Base-by-base conservation (phyloP, 2,797 vertebrate species). In the Lacerta viridis region DNA sequence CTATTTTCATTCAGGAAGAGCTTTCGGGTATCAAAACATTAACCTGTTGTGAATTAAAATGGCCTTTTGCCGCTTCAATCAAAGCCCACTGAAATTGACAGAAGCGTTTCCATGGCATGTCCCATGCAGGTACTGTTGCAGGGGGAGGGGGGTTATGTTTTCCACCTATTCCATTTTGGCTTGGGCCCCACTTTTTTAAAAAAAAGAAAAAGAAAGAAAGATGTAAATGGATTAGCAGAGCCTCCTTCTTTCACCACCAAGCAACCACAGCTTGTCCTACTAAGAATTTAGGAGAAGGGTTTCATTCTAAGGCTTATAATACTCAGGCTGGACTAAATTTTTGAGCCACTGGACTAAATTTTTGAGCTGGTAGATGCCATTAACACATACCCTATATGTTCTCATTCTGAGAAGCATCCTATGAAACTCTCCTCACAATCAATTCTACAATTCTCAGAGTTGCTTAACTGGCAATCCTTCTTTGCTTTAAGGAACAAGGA, bases 1-100 rank as follows among this genome's bases (percentile, higher is more conserved):
- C 80, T 83, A 68, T 88, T 83, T 88, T 55, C 46, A 68, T 55
- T 75, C 39, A 4, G 59, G 59, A 41, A 43, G 13, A 25, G 74
- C n/a, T 77, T 68, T 7, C 17, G 59, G 11, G n/a, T 77, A 27
- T 69, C 80, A 41, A 74, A 88, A 77, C 20, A n/a, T 83, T 77
- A 83, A 68, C 80, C 43, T n/a, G 43, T 59, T 83, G 25, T 20
- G 75, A 81, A 88, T 55, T 83, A 83, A 88, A 83, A 69, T 68
- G 39, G 18, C 64, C 74, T 88, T 83, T 83, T 36, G 27, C 15
- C 23, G 23, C 33, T n/a, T 78, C 33, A 9, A 20, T 78, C 72
- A 50, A 39, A 50, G 61, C 3, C 9, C 36, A 20, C 17, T 2
- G 61, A 50, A 68, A 77, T 11, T 11, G 41, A 55, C 25, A 27